A percentile compares a stretch with the other conserved stretches of the same genome.
Conservation (phyloP, 2,113 vertebrate species). For the Crotalus horridus region DNA sequence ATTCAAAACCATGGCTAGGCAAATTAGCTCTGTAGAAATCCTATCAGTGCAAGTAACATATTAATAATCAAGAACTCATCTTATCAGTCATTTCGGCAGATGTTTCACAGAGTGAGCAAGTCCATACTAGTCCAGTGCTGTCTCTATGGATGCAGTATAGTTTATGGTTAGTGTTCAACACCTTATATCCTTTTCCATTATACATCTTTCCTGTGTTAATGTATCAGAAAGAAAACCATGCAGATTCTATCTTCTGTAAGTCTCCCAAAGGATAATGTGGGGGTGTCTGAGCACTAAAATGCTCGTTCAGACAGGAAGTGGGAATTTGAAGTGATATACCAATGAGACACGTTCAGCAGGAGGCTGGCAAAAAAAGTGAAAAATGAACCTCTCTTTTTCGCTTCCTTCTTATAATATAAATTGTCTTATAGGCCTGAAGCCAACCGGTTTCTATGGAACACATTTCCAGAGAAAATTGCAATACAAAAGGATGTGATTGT, state of each 20-base stretch:
- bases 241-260: neutral
- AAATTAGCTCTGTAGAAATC: neutral
- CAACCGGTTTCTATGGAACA: neutral
- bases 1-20: neutral
- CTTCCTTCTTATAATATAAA: neutral
- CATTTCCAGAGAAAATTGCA: conserved; percentile 1
- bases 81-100: neutral
- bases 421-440: neutral
- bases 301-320: neutral
- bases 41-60: neutral
- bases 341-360: neutral
- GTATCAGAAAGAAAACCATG: fast-evolving
- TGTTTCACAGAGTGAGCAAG: neutral
- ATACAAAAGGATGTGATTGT: neutral
- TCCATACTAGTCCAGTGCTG: neutral
- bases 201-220: fast-evolving
- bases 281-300: neutral
- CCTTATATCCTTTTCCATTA: fast-evolving
- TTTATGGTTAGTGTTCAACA: neutral
- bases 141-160: fast-evolving
- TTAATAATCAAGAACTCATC: neutral
- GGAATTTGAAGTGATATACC: neutral
- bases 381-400: neutral
- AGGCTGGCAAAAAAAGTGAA: neutral
- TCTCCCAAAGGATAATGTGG: fast-evolving